phyloP scores from a whole-genome alignment of 2,888 invertebrate species.

The Nasonovia ribisnigri region DNA sequence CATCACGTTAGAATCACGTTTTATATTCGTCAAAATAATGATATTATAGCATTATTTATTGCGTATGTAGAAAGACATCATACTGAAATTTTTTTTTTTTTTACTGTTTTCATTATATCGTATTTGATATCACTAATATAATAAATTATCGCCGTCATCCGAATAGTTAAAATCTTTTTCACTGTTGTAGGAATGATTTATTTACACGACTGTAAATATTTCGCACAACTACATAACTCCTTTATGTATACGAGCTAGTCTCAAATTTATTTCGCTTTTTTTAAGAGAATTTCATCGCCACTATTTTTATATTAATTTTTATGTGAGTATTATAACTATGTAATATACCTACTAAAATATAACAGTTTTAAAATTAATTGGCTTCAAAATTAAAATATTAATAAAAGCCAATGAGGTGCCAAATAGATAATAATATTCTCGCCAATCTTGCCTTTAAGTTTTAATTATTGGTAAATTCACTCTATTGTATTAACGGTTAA shows the following conservation, averaged over 20 bases:
- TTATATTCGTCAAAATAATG: not conserved
- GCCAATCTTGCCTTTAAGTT: not conserved
- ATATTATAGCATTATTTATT: constrained; percentile 8
- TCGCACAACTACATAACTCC: not conserved
- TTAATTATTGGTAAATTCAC: not conserved
- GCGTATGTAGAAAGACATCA: not conserved
- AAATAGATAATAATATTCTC: not conserved
- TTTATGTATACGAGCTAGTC: not conserved
- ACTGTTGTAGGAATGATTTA: not conserved
- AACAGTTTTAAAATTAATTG: not conserved
- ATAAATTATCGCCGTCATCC: not conserved
- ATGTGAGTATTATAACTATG: not conserved
- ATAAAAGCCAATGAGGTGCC: not conserved
- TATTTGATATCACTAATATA: not conserved
- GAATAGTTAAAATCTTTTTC: not conserved
- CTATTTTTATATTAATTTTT: not conserved
- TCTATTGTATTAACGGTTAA: not conserved
- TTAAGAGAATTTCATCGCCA: not conserved
- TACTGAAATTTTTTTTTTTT: not conserved
- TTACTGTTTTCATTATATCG: not conserved
- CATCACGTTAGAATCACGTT: constrained; percentile 48
- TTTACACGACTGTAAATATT: not conserved
- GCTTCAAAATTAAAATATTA: not conserved
- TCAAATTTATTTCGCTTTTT: not conserved
- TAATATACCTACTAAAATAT: not conserved